phyloP scores from a whole-genome alignment of 1,140 invertebrate species.

The Steinernema feltiae region DNA sequence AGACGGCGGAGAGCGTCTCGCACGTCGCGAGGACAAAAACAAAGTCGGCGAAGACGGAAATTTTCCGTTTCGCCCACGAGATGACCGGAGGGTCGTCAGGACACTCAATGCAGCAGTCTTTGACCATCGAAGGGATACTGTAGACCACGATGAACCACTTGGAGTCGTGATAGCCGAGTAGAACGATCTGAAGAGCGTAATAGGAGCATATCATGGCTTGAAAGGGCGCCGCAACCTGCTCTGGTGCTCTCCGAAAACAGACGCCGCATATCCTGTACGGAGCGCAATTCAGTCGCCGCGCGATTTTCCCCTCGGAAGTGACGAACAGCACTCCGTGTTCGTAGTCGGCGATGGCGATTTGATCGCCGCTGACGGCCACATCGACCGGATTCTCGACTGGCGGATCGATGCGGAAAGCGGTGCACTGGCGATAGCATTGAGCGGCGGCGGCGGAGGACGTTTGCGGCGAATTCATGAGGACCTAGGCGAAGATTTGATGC shows the following conservation, averaged over 20 bases:
- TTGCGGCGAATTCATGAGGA: background rate
- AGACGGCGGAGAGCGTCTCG: conserved; percentile 31
- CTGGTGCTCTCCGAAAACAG: background rate
- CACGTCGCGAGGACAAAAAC: conserved; percentile 35
- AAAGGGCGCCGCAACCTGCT: background rate
- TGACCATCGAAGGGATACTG: conserved; percentile 20
- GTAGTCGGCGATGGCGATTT: background rate
- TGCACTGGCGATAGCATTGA: background rate
- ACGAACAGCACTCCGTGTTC: background rate
- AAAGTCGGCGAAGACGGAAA: conserved; percentile 27
- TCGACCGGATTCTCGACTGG: background rate
- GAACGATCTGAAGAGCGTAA: conserved; percentile 24
- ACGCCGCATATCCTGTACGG: background rate
- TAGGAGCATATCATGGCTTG: background rate
- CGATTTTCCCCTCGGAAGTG: background rate
- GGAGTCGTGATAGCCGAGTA: conserved; percentile 27
- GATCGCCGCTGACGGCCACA: background rate
- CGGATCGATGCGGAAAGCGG: background rate
- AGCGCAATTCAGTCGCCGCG: background rate
- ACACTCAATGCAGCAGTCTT: conserved; percentile 27
- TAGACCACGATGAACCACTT: conserved; percentile 29
- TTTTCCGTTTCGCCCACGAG: conserved; percentile 37
- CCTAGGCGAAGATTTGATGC: background rate
- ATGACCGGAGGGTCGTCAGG: conserved; percentile 25
- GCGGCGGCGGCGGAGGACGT: background rate